Evolutionary conservation across 2,888 invertebrate genomes (phyloP).

Genomic region (Drosophila infuscata): DNA sequence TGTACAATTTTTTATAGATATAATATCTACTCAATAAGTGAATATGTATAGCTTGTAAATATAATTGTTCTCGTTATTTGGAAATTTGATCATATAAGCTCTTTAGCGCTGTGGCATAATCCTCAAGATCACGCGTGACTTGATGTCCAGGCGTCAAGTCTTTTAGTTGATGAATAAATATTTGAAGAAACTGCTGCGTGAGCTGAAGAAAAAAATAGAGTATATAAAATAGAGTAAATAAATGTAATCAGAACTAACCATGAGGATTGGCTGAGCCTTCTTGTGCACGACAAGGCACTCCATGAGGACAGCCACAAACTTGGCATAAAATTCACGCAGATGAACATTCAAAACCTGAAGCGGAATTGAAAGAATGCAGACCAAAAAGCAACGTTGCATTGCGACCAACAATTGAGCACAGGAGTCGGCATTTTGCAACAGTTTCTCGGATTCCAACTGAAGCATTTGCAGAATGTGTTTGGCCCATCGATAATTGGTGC

Average conservation of each 20-base stretch:
- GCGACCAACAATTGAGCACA: slow-evolving; percentile 67
- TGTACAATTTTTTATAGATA: neutral
- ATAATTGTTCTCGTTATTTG: neutral
- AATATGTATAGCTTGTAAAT: neutral
- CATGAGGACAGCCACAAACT: slow-evolving; percentile 79
- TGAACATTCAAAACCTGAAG: slow-evolving; percentile 71
- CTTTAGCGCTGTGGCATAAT: slow-evolving; percentile 50
- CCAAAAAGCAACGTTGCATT: slow-evolving; percentile 79
- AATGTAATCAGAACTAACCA: slow-evolving; percentile 45
- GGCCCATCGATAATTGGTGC: slow-evolving; percentile 82
- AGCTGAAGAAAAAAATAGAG: slow-evolving; percentile 41
- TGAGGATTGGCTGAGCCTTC: slow-evolving; percentile 43
- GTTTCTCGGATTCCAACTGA: slow-evolving; percentile 76
- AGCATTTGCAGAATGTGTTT: slow-evolving; percentile 80
- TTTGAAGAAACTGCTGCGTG: slow-evolving; percentile 56
- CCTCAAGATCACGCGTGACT: slow-evolving; percentile 26
- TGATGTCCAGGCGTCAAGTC: slow-evolving; percentile 7
- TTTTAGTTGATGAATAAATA: slow-evolving; percentile 68
- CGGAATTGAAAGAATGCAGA: slow-evolving; percentile 76
- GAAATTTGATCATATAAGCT: slow-evolving; percentile 31
- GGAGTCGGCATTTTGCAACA: slow-evolving; percentile 63
- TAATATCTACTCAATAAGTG: neutral
- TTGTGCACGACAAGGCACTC: slow-evolving; percentile 69
- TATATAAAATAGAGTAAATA: too few species aligned
- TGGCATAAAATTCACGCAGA: slow-evolving; percentile 74